Conservation (phyloP, 2,888 invertebrate species). For the Phaonia tiefii region DNA sequence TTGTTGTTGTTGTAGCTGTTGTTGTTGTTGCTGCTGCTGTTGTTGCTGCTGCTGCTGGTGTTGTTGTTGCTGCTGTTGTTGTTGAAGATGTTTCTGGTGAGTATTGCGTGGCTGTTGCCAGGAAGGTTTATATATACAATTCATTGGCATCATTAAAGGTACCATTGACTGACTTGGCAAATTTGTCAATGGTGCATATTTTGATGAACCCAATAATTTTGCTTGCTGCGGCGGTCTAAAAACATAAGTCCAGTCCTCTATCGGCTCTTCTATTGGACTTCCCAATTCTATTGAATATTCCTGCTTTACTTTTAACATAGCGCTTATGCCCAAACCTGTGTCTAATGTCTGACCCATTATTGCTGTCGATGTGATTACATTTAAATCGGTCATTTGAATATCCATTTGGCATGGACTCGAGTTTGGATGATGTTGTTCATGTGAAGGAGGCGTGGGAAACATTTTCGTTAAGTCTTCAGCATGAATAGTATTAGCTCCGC, state of each 20-base stretch:
- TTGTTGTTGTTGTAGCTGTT: slow-evolving; percentile 77
- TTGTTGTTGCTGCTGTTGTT: slow-evolving; percentile 75
- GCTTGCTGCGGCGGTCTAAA: slow-evolving; percentile 91
- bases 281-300: slow-evolving; percentile 87
- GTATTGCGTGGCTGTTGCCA: slow-evolving; percentile 71
- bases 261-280: slow-evolving; percentile 90
- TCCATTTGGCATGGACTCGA: slow-evolving; percentile 88
- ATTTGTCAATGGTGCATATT: slow-evolving; percentile 92
- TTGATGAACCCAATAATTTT: slow-evolving; percentile 94
- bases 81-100: slow-evolving; percentile 72
- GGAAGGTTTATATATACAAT: slow-evolving; percentile 92
- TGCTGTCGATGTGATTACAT: slow-evolving; percentile 72
- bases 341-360: slow-evolving; percentile 64
- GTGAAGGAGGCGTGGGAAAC: slow-evolving; percentile 98
- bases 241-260: slow-evolving; percentile 96
- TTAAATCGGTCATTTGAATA: slow-evolving; percentile 80
- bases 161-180: slow-evolving; percentile 92
- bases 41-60: slow-evolving; percentile 78
- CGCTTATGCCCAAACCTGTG: slow-evolving; percentile 66
- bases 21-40: slow-evolving; percentile 75
- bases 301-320: slow-evolving; percentile 81
- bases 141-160: slow-evolving; percentile 86
- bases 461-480: slow-evolving; percentile 94
- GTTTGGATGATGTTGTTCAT: slow-evolving; percentile 93
- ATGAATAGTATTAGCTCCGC: slow-evolving; percentile 77